Percentiles rank a stretch among this genome's conserved stretches.
Conservation (phyloP, 2,797 vertebrate species). For the Alca torda region DNA sequence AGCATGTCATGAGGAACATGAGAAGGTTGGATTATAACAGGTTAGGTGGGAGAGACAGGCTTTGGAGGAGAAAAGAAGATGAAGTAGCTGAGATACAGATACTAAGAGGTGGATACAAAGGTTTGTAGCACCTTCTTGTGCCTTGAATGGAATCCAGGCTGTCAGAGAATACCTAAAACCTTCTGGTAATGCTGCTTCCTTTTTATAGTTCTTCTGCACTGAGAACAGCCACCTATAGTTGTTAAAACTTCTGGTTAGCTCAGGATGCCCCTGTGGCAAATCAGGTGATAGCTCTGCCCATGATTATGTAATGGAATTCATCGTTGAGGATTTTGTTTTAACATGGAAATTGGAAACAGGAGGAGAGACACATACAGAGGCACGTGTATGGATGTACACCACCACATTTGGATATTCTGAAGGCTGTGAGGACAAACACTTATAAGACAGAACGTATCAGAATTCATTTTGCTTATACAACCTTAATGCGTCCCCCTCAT, state of each 20-base stretch:
- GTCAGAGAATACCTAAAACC: neutral
- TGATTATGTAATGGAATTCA: neutral
- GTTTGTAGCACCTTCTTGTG: neutral
- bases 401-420: neutral
- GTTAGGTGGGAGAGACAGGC: neutral
- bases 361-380: neutral
- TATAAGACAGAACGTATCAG: neutral
- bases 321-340: neutral
- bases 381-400: neutral
- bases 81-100: neutral
- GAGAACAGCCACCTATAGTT: neutral
- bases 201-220: neutral
- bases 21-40: neutral
- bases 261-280: neutral
- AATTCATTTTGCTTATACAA: neutral
- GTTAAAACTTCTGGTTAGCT: neutral
- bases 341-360: neutral
- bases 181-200: neutral
- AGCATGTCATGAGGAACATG: neutral
- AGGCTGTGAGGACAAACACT: neutral
- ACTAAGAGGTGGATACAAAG: neutral
- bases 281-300: neutral
- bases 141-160: neutral
- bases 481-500: neutral
- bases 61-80: neutral